These are phyloP conservation scores for Hirtodrosophila histrioides DNA, from an alignment of 2,888 invertebrate species.

Conservation along the genomic window DNA sequence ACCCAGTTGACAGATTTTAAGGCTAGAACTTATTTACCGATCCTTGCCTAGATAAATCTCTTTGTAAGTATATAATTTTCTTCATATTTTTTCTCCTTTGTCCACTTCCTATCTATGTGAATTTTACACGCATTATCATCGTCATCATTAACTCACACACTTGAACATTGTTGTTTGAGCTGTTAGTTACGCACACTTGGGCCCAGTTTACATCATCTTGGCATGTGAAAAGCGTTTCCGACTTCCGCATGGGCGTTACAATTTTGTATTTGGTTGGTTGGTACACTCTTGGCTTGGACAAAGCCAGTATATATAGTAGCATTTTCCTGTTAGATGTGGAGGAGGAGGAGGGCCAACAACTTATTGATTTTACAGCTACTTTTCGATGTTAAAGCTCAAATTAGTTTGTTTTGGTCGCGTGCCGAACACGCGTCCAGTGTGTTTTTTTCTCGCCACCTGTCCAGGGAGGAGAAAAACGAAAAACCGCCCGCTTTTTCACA, in stretches of 20 bases:
- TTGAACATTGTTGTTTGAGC: conserved; percentile 10
- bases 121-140: conserved; percentile 23
- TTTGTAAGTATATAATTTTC: conserved; percentile 14
- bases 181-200: conserved; percentile 34
- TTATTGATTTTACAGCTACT: conserved; percentile 49
- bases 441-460: too few relatives aligned
- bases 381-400: conserved; percentile 22
- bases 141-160: conserved; percentile 36
- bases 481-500: too few relatives aligned
- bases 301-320: conserved; percentile 14
- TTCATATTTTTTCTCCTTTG: background rate
- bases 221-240: conserved; percentile 65
- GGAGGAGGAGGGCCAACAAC: conserved; percentile 1
- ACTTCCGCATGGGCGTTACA: conserved; percentile 61
- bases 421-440: conserved; percentile 43
- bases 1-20: too few relatives aligned
- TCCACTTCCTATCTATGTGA: conserved; percentile 28
- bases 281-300: conserved; percentile 24
- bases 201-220: conserved; percentile 62
- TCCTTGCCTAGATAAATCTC: background rate
- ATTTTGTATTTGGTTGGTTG: conserved; percentile 26
- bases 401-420: conserved; percentile 59
- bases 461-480: too few relatives aligned
- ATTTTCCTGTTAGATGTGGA: conserved; percentile 21
- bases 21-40: too few relatives aligned